phyloP scores from a whole-genome alignment of 2,888 invertebrate species.

The Acanthoscelides obtectus region DNA sequence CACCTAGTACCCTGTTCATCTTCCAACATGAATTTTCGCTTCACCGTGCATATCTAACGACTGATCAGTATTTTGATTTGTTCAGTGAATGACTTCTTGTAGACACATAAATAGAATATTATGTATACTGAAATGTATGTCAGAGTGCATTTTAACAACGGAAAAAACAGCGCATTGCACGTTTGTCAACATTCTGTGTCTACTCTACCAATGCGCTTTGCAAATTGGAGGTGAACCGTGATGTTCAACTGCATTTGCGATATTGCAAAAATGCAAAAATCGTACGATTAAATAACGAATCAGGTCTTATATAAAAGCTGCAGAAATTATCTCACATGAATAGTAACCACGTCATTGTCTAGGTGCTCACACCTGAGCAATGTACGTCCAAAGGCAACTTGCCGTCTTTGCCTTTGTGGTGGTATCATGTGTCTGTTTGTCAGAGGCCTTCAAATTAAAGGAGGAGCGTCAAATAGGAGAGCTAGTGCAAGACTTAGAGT shows the following conservation, averaged over 20 bases:
- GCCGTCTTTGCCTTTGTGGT: not conserved
- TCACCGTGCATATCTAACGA: too few species aligned
- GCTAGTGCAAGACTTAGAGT: not conserved
- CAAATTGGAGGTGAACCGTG: not conserved
- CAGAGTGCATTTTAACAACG: not conserved
- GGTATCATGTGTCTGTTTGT: not conserved
- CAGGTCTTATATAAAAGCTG: not conserved
- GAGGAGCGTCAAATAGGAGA: not conserved
- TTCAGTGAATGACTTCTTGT: not conserved
- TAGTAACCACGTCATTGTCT: not conserved
- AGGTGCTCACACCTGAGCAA: not conserved
- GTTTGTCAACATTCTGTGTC: not conserved
- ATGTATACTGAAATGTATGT: not conserved
- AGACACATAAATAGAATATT: not conserved
- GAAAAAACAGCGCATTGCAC: not conserved
- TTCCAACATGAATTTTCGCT: too few species aligned
- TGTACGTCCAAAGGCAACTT: not conserved
- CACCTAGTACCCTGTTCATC: too few species aligned
- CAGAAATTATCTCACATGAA: not conserved
- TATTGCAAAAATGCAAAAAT: not conserved
- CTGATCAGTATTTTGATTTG: not conserved
- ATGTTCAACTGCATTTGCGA: not conserved
- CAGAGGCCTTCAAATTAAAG: not conserved
- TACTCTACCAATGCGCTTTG: not conserved
- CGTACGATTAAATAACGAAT: not conserved